These are phyloP conservation scores for Paradoxurus hermaphroditus DNA, from an alignment of 2,113 vertebrate species.

Conservation along the genomic window DNA sequence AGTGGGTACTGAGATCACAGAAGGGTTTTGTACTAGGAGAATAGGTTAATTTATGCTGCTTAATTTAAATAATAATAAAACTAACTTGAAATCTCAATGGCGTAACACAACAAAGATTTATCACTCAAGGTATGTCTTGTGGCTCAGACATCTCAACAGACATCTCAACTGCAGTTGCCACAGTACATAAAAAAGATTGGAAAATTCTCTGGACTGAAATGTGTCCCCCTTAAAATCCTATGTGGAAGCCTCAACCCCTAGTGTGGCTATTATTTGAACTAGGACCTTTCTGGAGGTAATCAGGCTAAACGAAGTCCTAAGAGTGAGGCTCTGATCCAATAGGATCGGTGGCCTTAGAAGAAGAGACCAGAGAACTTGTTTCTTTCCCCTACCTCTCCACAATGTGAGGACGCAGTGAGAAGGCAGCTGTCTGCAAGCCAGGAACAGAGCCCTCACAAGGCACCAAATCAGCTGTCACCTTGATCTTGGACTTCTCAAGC, in stretches of 20 bases:
- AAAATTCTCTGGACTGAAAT: neutral
- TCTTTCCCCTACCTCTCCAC: neutral
- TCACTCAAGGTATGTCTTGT: neutral
- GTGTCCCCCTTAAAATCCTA: neutral
- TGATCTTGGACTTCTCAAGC: neutral
- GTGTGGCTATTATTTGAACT: too few relatives aligned
- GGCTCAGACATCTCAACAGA: neutral
- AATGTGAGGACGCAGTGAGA: neutral
- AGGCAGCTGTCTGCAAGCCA: neutral
- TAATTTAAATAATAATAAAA: neutral
- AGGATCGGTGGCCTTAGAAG: neutral
- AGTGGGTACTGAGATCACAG: neutral
- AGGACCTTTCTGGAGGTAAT: neutral
- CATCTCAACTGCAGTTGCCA: too few relatives aligned
- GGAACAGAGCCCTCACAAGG: neutral
- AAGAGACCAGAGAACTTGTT: neutral
- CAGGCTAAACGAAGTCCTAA: neutral
- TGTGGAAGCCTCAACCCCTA: neutral
- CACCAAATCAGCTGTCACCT: neutral
- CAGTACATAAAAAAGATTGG: too few relatives aligned
- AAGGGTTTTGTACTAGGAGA: neutral
- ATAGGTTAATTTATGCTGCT: neutral
- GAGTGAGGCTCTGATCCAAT: neutral
- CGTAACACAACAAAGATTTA: neutral
- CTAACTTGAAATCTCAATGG: neutral